A percentile compares a stretch with the other conserved stretches of the same genome.
These are phyloP conservation scores for Mesopsocus fuscifrons DNA, from an alignment of 2,888 invertebrate species.

Conservation along the genomic window DNA sequence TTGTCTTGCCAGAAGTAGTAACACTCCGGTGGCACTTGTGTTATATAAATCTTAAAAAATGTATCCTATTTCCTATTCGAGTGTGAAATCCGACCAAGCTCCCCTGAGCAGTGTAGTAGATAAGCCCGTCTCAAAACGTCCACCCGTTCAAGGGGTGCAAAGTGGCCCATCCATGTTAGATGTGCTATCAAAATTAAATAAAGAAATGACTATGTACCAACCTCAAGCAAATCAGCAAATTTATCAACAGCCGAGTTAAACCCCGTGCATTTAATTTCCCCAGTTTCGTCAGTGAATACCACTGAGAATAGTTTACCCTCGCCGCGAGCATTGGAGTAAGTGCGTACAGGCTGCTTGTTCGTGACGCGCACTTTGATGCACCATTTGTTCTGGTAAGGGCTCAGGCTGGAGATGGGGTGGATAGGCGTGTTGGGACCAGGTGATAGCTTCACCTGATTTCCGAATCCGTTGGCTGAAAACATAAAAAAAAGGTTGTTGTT, in stretches of 20 bases:
- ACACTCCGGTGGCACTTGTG: no score
- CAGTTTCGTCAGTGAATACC: slow-evolving; percentile 83
- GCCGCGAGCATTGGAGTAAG: slow-evolving; percentile 81
- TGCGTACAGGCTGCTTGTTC: slow-evolving; percentile 57
- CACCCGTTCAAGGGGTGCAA: no score
- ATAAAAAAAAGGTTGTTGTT: not conserved
- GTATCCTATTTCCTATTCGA: no score
- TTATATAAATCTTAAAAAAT: no score
- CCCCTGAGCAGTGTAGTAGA: no score
- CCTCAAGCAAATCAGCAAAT: slow-evolving; percentile 74
- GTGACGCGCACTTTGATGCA: slow-evolving; percentile 78
- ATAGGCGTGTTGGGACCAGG: slow-evolving; percentile 22
- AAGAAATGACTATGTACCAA: no score
- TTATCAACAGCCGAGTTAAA: slow-evolving; percentile 78
- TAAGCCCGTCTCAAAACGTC: no score
- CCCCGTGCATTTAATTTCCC: slow-evolving; percentile 82
- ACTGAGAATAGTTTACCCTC: slow-evolving; percentile 88
- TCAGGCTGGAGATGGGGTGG: slow-evolving; percentile 66
- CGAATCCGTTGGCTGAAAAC: not conserved
- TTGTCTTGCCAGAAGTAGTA: no score
- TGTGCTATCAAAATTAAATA: no score
- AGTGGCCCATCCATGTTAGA: no score
- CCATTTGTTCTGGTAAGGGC: slow-evolving; percentile 92
- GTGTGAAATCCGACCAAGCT: no score
- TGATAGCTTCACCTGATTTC: slow-evolving; percentile 6